Percentiles rank a stretch among this genome's conserved stretches.
phyloP scores from a whole-genome alignment of 2,797 vertebrate genomes.

The Diceros bicornis region DNA sequence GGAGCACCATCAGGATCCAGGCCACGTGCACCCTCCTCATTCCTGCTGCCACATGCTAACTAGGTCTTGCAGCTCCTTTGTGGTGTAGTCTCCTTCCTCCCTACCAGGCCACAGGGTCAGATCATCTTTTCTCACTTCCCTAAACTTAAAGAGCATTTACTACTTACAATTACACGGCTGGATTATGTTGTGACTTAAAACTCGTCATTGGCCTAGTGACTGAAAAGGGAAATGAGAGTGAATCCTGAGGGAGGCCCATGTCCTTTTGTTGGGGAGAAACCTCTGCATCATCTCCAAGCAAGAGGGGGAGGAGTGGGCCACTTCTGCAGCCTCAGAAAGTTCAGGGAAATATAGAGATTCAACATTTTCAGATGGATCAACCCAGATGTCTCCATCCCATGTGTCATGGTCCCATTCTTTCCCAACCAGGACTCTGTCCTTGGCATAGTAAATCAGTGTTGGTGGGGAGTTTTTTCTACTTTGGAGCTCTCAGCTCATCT shows the following conservation, averaged over 20 bases:
- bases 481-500: constrained; percentile 38
- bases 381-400: neutral
- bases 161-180: neutral
- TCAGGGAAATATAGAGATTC: neutral
- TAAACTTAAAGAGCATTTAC: neutral
- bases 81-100: neutral
- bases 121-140: neutral
- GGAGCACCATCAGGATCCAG: neutral
- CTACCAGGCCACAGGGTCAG: neutral
- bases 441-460: neutral
- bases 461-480: neutral
- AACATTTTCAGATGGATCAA: constrained; percentile 32
- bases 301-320: neutral
- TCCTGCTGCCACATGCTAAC: neutral
- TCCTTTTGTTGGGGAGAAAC: neutral
- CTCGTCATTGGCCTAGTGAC: neutral
- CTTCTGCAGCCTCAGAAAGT: neutral
- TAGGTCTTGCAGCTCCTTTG: neutral
- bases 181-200: neutral
- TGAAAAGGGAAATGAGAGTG: neutral
- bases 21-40: neutral
- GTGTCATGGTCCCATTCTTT: neutral
- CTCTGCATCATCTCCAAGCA: neutral
- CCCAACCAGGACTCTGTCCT: neutral
- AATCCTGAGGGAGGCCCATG: neutral